Evolutionary conservation across 2,113 vertebrate genomes (phyloP).

Genomic region (Sarotherodon lohbergeri): DNA sequence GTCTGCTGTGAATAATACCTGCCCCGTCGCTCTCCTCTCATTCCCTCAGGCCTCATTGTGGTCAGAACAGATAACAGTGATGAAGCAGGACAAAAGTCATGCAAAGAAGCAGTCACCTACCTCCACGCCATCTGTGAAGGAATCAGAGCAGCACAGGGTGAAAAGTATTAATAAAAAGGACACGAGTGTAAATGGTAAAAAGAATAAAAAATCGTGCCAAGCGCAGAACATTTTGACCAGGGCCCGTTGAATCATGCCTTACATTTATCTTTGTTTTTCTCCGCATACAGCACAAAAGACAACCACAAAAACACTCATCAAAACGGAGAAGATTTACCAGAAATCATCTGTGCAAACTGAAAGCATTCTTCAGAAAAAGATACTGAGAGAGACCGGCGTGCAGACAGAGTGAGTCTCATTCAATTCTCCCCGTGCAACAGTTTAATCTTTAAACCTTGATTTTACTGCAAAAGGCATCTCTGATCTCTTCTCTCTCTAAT

Average conservation of each 20-base stretch:
- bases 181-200: not conserved
- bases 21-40: not conserved
- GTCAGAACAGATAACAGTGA: slow-evolving; percentile 17
- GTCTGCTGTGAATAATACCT: not conserved
- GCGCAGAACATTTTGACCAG: accelerated
- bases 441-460: accelerated
- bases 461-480: not conserved
- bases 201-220: not conserved
- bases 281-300: slow-evolving; percentile 27
- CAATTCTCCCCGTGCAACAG: not conserved
- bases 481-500: not conserved
- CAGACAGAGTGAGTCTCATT: slow-evolving; percentile 70
- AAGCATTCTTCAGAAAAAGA: slow-evolving; percentile 7
- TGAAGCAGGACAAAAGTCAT: not conserved
- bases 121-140: not conserved
- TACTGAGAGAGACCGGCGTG: slow-evolving; percentile 20
- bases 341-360: not conserved
- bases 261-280: not conserved
- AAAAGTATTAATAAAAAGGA: slow-evolving; percentile 2
- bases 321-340: slow-evolving; percentile 1
- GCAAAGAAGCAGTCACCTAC: not conserved
- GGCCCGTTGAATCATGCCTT: not conserved
- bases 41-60: slow-evolving; percentile 37
- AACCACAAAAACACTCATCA: not conserved
- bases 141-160: not conserved